Base-by-base conservation (phyloP, 2,113 vertebrate species). In the Actenoides hombroni region DNA sequence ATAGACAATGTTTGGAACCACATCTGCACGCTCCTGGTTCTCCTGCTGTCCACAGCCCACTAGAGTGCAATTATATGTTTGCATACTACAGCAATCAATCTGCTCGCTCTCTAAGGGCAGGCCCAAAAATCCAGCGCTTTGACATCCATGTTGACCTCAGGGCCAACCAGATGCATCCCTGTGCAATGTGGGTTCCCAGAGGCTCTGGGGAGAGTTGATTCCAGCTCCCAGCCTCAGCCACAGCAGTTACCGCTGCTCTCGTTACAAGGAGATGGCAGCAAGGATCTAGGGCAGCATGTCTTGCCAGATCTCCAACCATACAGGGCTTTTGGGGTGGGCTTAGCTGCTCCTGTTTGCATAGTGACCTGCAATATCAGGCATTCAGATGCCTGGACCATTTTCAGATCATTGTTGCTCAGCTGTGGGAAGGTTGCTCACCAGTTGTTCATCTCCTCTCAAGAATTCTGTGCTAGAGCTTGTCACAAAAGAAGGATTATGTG, bases 121-220 rank as follows among this genome's bases (percentile, higher is more conserved):
- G 39, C 64, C 68, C 48, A 4, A 3, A 78, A 59, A 60, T 14
- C 54, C 80, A 64, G 11, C 18, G 35, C 63, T 60, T 80, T 81
- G 70, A 75, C 61, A 79, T 63, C 67, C 74, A 19, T n/a, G 20
- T 17, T 93, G 75, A 48, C 49, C 74, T 31, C 69, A 51, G 69
- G 83, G 82, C 61, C n/a, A 59, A 24, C 11, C 74, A 56, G 65
- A 74, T 75, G 42, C 0, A 1, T 63, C 64, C 46, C 70, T 80
- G 70, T 11, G 48, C 40, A 78, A 44, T 1, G 0, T 3, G 2
- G 51, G 65, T 26, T 88, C 56, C 59, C 9, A 3, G 20, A 54
- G 16, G 14, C 61, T 73, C 51, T 0, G 0, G 15, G 20, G 3
- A 0, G 7, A 73, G 71, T 31, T 48, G 71, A 39, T 56, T 64